These are phyloP conservation scores for Tinamus guttatus DNA, from an alignment of 2,113 vertebrate genomes.

Conservation along the genomic window DNA sequence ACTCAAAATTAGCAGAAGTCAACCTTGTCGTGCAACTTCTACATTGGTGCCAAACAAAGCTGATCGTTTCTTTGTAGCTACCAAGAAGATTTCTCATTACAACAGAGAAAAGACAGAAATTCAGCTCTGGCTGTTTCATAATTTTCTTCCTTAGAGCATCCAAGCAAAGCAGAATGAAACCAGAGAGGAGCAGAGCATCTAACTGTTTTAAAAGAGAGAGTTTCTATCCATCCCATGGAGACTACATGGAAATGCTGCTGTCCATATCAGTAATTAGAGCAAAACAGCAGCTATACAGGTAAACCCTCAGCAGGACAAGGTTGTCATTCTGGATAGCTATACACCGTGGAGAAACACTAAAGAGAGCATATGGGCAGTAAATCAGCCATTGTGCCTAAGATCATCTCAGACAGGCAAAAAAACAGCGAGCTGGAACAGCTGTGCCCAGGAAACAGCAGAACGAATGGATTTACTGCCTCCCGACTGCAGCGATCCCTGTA, in stretches of 20 bases:
- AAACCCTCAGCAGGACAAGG: background rate
- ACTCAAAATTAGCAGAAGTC: background rate
- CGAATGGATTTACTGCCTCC: slow-evolving; percentile 35
- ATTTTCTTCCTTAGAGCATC: background rate
- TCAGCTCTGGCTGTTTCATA: background rate
- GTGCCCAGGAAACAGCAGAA: slow-evolving; percentile 45
- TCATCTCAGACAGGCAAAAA: slow-evolving; percentile 37
- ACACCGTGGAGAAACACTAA: background rate
- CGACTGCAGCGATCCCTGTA: background rate
- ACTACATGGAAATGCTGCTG: background rate
- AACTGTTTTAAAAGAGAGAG: background rate
- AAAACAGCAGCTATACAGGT: slow-evolving; percentile 26
- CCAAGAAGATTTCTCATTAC: background rate
- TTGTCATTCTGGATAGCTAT: background rate
- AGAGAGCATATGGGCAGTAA: slow-evolving; percentile 41
- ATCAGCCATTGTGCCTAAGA: slow-evolving; percentile 15
- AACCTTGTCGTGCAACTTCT: background rate
- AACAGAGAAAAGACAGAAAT: background rate
- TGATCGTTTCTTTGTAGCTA: background rate
- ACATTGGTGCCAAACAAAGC: background rate
- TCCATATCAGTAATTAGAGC: background rate
- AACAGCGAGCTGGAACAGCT: slow-evolving; percentile 40
- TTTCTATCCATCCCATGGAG: background rate
- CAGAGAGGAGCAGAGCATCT: background rate
- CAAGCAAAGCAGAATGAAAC: background rate